A percentile compares a stretch with the other conserved stretches of the same genome.
Conservation (phyloP, 1,140 invertebrate genomes). For the Caenorhabditis latens region DNA sequence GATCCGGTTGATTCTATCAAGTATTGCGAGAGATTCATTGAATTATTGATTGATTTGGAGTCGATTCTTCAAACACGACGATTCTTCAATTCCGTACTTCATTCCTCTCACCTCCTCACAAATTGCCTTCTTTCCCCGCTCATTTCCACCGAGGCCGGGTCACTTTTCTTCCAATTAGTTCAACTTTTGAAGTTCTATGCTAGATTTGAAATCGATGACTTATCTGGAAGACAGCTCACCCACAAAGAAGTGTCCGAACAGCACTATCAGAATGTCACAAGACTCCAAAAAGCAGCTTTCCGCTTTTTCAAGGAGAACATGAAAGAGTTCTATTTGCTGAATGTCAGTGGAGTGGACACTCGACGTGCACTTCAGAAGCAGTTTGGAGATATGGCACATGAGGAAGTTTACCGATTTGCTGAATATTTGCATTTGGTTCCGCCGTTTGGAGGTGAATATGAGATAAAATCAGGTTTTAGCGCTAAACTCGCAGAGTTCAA, state of each 20-base stretch:
- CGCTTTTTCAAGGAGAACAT: conserved; percentile 84
- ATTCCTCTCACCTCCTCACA: conserved; percentile 93
- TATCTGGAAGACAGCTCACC: conserved; percentile 91
- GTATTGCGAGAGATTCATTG: conserved; percentile 95
- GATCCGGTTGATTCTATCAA: conserved; percentile 81
- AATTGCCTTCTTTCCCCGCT: conserved; percentile 85
- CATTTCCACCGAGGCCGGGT: conserved; percentile 84
- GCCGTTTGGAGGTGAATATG: conserved; percentile 81
- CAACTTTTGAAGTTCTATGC: conserved; percentile 97
- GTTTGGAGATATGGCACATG: conserved; percentile 86
- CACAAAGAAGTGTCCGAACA: conserved; percentile 88
- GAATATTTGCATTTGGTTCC: conserved; percentile 88
- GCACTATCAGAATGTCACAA: conserved; percentile 81
- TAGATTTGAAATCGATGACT: conserved; percentile 96
- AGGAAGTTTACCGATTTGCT: conserved; percentile 87
- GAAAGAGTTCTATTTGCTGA: conserved; percentile 88
- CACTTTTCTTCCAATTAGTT: conserved; percentile 87
- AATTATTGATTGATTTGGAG: conserved; percentile 95
- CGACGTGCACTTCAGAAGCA: conserved; percentile 88
- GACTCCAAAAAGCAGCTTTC: conserved; percentile 88
- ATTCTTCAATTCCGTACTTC: conserved; percentile 95
- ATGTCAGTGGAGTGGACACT: conserved; percentile 93
- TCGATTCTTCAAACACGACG: conserved; percentile 92
- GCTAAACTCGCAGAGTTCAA: too few species aligned
- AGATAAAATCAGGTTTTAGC: conserved; percentile 70